phyloP scores from a whole-genome alignment of 2,888 invertebrate genomes.

The Xestia c-nigrum region DNA sequence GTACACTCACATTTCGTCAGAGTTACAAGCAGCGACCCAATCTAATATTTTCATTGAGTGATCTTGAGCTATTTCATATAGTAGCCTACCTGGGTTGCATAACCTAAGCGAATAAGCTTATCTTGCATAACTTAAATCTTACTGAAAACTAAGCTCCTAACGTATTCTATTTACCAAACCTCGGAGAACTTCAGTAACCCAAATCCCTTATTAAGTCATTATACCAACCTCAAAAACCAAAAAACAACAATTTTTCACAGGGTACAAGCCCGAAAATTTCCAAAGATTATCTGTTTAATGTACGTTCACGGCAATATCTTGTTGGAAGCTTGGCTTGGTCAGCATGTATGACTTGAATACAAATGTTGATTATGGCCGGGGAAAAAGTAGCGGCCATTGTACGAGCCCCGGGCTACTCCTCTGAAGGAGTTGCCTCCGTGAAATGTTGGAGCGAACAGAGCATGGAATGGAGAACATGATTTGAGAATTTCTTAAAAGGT shows the following conservation, averaged over 20 bases:
- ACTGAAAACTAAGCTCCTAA: neutral
- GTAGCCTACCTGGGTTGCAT: neutral
- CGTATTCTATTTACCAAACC: neutral
- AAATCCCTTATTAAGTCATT: conserved; percentile 32
- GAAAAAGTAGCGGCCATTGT: conserved; percentile 89
- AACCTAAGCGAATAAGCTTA: too few relatives aligned
- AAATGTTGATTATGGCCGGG: conserved; percentile 88
- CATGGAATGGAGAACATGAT: conserved; percentile 65
- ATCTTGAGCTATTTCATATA: too few relatives aligned
- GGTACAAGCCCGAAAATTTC: conserved; percentile 54
- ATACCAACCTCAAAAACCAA: conserved; percentile 1
- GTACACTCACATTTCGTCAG: too few relatives aligned
- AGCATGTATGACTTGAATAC: conserved; percentile 81
- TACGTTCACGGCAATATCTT: conserved; percentile 50
- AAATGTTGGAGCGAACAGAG: conserved; percentile 58
- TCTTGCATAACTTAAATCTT: neutral
- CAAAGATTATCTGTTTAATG: conserved; percentile 65
- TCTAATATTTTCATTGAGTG: neutral
- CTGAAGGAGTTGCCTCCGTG: conserved; percentile 85
- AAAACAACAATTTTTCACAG: neutral
- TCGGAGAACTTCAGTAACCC: neutral
- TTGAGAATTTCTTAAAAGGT: neutral
- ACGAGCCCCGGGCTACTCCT: conserved; percentile 81
- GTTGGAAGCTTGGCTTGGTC: conserved; percentile 65
- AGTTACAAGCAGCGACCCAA: too few relatives aligned